Base-by-base conservation (phyloP, 2,888 invertebrate genomes). In the Cordilura impudica region DNA sequence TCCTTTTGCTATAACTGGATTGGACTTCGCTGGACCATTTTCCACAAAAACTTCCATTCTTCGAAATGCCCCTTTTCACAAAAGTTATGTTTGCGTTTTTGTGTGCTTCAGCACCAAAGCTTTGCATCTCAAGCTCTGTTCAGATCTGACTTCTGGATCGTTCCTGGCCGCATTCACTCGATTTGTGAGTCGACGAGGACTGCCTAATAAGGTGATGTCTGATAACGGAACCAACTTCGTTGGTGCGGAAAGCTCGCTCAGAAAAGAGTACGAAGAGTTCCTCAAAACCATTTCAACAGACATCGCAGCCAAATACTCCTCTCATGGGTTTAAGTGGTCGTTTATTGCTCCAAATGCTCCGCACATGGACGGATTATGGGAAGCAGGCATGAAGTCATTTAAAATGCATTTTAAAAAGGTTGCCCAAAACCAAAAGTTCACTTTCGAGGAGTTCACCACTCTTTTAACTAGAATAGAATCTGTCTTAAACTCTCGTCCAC, bases 1-100 rank as follows among this genome's bases (percentile, higher is more conserved):
- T 18, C 78, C 76, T 1, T 79, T 77, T 49, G 19, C 77, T 0
- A 3, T 47, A 18, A 66, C 65, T 4, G 72, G 70, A 5, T 4
- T 79, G 0, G 77, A 81, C 12, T 80, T 81, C 26, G 79, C 69
- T 0, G 79, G 81, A 2, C 76, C 77, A 0, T 81, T 81, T 39
- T 43, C 60, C 1, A 61, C 79, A 2, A 81, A 81, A 56, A 53
- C 77, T 0, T 69, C 47, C 4, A 35, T 21, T 3, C n/a, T 58
- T 0, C 43, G 70, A 29, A 51, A 53, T 16, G 58, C 66, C 12
- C 39, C 51, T 8, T 51, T 43, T 8, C 35, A 16, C 7, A 80
- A 81, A 16, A 67, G 47, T 0, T 77, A 73, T 43, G 61, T 70
- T 0, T 53, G 58, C n/a, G 31, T 77, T 0, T 80, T 80, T 56